Evolutionary conservation across 2,113 vertebrate species (phyloP), one percentile per base, ranked within the genome.

Genomic region (Xerus inauris): DNA sequence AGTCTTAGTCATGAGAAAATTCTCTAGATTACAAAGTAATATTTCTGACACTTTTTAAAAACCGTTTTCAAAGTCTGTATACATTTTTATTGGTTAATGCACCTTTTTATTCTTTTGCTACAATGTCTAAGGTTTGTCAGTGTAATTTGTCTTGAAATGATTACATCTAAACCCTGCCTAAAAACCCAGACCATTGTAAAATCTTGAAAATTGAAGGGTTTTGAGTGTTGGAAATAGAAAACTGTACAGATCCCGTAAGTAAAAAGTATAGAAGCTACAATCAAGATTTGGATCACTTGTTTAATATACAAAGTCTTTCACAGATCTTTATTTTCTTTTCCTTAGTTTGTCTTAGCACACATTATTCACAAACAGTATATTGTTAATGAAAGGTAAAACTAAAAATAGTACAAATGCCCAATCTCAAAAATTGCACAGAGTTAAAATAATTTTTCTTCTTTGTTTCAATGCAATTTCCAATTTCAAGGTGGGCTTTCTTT

Each of bases 271-370:
- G 94, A 97, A 89, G 93, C 65, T 83, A 89, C 87, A 94, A 65
- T 79, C 95, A 91, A 84, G 85, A 47, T 97, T 98, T 69, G 93
- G 77, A 77, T 98, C 95, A 98, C 98, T 97, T 97, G 96, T 99
- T 99, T 99, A 99, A 98, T 99, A 98, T 98, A 98, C 98, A 98
- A 98, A 98, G 98, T 98, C 35, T 93, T 98, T 95, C 98, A 98
- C 98, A 98, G 98, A 97, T 97, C 97, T 97, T 98, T 98, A 75
- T 97, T 97, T 97, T 98, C 79, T 98, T 98, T 91, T 97, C 95
- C 96, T 97, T 98, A 97, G 95, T 98, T 97, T 96, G 89, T 96
- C 98, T 97, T 98, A 97, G 87, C 97, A 98, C 95, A 98, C 94
- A 92, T 98, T 98, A 97, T 97, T 97, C 98, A 98, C 98, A 98